Percentiles rank a stretch among this genome's conserved stretches.
These are phyloP conservation scores for Zygogramma bicolorata DNA, from an alignment of 2,888 invertebrate species.

Conservation along the genomic window DNA sequence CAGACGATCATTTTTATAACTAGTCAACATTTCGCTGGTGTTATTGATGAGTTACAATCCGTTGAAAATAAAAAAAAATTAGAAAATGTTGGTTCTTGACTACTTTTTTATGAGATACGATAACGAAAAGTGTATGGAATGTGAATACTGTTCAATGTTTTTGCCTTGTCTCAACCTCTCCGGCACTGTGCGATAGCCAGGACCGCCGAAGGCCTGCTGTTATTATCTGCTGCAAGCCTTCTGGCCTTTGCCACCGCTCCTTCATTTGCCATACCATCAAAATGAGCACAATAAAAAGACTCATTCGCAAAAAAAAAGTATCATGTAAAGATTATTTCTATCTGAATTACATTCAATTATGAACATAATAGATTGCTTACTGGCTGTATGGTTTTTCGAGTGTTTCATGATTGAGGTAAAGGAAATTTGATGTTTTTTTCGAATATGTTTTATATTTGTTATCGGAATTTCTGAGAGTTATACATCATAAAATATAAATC, in stretches of 20 bases:
- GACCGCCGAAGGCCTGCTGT: constrained; percentile 31
- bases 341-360: constrained; percentile 25
- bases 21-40: no score
- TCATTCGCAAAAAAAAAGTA: constrained; percentile 31
- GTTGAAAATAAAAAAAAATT: no score
- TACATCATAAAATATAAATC: no score
- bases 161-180: not conserved
- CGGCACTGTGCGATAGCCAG: constrained; percentile 18
- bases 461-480: no score
- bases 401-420: not conserved
- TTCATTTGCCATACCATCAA: constrained; percentile 43
- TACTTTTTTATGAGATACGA: no score
- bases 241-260: constrained; percentile 42
- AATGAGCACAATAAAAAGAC: constrained; percentile 40
- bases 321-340: constrained; percentile 36
- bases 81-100: no score
- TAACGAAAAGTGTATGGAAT: not conserved
- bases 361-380: constrained; percentile 17
- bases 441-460: no score
- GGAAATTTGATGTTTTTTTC: no score
- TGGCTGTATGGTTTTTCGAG: not conserved
- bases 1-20: no score
- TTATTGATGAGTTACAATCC: no score
- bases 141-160: not conserved
- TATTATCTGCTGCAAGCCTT: constrained; percentile 40